These are phyloP conservation scores for Marisa cornuarietis DNA, from an alignment of 1,140 invertebrate species.

Conservation along the genomic window DNA sequence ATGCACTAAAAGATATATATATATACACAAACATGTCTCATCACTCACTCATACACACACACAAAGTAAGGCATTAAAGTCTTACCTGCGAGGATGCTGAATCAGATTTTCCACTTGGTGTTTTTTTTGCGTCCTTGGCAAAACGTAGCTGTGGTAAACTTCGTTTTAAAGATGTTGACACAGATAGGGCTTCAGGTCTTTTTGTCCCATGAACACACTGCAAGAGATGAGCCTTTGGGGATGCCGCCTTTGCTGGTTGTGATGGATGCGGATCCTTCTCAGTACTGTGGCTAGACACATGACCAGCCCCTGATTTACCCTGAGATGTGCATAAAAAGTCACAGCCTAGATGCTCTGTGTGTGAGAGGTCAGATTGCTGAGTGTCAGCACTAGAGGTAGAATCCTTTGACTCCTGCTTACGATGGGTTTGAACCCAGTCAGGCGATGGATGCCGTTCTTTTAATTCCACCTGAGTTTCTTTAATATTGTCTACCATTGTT, in stretches of 20 bases:
- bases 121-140: slow-evolving; percentile 20
- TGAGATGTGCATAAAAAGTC: slow-evolving; percentile 6
- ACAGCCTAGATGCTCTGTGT: slow-evolving; percentile 20
- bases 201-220: slow-evolving; percentile 18
- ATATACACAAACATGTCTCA: no score
- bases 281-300: neutral
- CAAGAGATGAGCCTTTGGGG: slow-evolving; percentile 26
- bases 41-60: no score
- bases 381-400: slow-evolving; percentile 63
- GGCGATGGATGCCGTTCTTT: slow-evolving; percentile 59
- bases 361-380: slow-evolving; percentile 55
- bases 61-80: neutral
- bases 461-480: slow-evolving; percentile 90
- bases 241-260: slow-evolving; percentile 14
- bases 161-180: slow-evolving; percentile 15
- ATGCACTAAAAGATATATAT: no score
- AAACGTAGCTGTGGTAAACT: slow-evolving; percentile 6
- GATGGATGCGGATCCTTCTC: slow-evolving; percentile 23
- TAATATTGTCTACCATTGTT: slow-evolving; percentile 97
- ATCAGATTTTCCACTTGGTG: neutral
- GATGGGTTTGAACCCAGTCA: slow-evolving; percentile 56
- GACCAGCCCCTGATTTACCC: neutral
- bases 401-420: slow-evolving; percentile 62
- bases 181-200: slow-evolving; percentile 32
- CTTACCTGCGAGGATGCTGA: slow-evolving; percentile 8